A percentile compares a stretch with the other conserved stretches of the same genome.
phyloP scores from a whole-genome alignment of 2,113 vertebrate species.

The Tonatia bakeri region DNA sequence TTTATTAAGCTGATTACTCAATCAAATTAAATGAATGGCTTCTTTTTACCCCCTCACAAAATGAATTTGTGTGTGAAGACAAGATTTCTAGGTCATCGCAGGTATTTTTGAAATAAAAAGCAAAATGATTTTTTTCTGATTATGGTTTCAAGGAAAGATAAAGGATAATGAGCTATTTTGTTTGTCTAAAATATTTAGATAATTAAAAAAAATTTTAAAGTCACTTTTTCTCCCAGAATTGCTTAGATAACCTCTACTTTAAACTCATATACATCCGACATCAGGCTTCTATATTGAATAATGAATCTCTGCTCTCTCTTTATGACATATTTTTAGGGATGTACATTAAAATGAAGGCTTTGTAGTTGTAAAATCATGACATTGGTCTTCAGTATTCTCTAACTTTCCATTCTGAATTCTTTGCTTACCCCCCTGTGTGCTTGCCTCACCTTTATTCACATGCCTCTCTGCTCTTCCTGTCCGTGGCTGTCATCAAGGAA shows the following conservation, averaged over 20 bases:
- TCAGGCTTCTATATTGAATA: neutral
- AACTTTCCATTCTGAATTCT: neutral
- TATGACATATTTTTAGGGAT: neutral
- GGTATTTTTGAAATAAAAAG: neutral
- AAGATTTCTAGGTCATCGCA: neutral
- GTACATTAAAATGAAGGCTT: neutral
- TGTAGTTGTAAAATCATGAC: neutral
- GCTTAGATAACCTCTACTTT: neutral
- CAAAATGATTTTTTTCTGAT: neutral
- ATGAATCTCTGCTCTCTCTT: neutral
- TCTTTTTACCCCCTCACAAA: neutral
- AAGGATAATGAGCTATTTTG: neutral
- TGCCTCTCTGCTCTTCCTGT: neutral
- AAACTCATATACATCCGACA: neutral
- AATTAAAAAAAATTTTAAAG: neutral
- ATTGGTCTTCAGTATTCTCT: neutral
- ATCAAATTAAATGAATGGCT: constrained; percentile 14
- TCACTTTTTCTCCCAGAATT: neutral
- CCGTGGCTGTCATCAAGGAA: neutral
- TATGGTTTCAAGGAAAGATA: neutral
- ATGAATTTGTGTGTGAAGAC: neutral
- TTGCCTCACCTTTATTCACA: neutral
- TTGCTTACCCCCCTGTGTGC: neutral
- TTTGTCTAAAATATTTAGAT: neutral
- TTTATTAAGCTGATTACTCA: constrained; percentile 53